Percentiles rank a stretch among this genome's conserved stretches.
Conservation (phyloP, 2,113 vertebrate genomes). For the Acanthisitta chloris region DNA sequence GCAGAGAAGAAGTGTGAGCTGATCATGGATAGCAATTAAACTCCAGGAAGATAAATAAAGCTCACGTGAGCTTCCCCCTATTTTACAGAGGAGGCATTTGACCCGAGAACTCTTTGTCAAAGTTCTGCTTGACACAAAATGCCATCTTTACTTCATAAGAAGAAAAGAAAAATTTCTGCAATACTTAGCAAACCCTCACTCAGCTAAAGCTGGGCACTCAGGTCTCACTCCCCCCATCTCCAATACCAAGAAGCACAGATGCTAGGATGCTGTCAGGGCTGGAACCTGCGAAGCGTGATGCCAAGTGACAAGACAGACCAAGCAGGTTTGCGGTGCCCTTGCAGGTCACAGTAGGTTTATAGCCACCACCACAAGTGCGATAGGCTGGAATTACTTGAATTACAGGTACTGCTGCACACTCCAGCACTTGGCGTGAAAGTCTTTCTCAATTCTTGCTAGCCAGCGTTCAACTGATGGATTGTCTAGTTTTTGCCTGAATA, state of each 20-base stretch:
- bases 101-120: background rate
- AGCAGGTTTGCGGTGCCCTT: background rate
- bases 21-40: background rate
- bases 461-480: background rate
- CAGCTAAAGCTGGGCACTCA: background rate
- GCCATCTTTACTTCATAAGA: background rate
- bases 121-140: background rate
- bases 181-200: background rate
- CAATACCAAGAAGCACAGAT: background rate
- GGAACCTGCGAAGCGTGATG: background rate
- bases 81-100: background rate
- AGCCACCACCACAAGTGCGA: background rate
- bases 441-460: background rate
- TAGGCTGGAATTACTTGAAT: background rate
- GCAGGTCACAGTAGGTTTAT: background rate
- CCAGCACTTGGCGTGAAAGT: background rate
- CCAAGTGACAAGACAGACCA: background rate
- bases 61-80: background rate
- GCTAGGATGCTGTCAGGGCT: background rate
- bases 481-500: background rate
- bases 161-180: background rate
- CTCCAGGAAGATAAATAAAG: background rate
- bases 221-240: background rate
- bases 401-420: background rate
- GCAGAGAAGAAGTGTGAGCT: background rate